Evolutionary conservation across 1,140 invertebrate species (phyloP).

Genomic region (Solenopsis invicta): DNA sequence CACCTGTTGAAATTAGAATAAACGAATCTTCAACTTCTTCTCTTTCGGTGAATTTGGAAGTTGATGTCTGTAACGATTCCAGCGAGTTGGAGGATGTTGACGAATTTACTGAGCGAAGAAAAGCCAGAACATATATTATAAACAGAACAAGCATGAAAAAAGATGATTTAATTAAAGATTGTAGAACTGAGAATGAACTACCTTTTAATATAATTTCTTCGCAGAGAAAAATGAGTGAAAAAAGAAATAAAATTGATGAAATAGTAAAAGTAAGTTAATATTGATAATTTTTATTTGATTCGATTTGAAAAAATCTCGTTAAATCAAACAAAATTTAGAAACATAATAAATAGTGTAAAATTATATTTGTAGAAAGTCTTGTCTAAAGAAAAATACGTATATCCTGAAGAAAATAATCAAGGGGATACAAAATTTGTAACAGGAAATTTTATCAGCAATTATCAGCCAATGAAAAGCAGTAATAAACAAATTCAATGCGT

Average conservation of each 20-base stretch:
- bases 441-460: background rate
- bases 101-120: slow-evolving; percentile 22
- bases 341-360: background rate
- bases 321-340: background rate
- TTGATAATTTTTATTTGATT: slow-evolving; percentile 18
- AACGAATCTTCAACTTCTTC: slow-evolving; percentile 20
- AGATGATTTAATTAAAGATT: slow-evolving; percentile 4
- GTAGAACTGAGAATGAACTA: background rate
- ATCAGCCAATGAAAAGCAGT: background rate
- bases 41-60: slow-evolving; percentile 38
- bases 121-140: slow-evolving; percentile 59
- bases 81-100: background rate
- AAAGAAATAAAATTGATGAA: slow-evolving; percentile 3
- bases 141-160: background rate
- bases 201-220: slow-evolving; percentile 3
- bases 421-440: background rate
- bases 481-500: slow-evolving; percentile 10
- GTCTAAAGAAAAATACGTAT: background rate
- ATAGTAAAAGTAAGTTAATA: slow-evolving; percentile 17
- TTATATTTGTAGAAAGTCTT: background rate
- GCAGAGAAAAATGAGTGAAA: background rate
- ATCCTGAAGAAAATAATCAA: slow-evolving; percentile 19
- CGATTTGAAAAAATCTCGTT: background rate
- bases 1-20: background rate
- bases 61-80: slow-evolving; percentile 7